Percentiles rank a stretch among this genome's conserved stretches.
Evolutionary conservation across 2,113 vertebrate genomes (phyloP).

Genomic region (Mesoclemmys tuberculata): DNA sequence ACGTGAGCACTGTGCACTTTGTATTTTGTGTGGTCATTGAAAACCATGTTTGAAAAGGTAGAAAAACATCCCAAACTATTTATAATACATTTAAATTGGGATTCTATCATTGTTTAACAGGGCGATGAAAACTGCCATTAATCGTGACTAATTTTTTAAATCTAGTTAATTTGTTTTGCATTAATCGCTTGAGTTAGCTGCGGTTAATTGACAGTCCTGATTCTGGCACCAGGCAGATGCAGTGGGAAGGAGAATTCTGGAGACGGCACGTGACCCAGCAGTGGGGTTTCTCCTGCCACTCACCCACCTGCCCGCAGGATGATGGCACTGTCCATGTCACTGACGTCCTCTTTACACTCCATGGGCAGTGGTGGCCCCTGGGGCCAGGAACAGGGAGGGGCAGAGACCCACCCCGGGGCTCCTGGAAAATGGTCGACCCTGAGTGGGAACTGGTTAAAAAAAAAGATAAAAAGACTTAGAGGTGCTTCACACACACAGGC

Average conservation of each 20-base stretch:
- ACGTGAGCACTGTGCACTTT: too few relatives aligned
- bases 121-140: too few relatives aligned
- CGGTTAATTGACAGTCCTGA: too few relatives aligned
- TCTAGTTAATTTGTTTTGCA: too few relatives aligned
- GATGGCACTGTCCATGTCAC: slow-evolving; percentile 90
- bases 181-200: too few relatives aligned
- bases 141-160: too few relatives aligned
- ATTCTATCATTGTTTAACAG: too few relatives aligned
- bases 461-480: not conserved
- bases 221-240: not conserved
- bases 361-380: slow-evolving; percentile 54
- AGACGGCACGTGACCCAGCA: too few relatives aligned
- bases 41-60: too few relatives aligned
- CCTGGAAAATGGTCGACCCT: not conserved
- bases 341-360: slow-evolving; percentile 89
- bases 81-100: too few relatives aligned
- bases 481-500: not conserved
- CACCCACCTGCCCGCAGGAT: slow-evolving; percentile 89
- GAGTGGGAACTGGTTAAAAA: slow-evolving; percentile 36
- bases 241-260: not conserved
- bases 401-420: not conserved
- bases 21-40: too few relatives aligned
- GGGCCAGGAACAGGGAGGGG: not conserved
- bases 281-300: not conserved
- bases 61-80: too few relatives aligned